Evolutionary conservation across 2,888 invertebrate species (phyloP), one percentile per base, ranked within the genome.

Genomic region (Drosophila fungiperda): DNA sequence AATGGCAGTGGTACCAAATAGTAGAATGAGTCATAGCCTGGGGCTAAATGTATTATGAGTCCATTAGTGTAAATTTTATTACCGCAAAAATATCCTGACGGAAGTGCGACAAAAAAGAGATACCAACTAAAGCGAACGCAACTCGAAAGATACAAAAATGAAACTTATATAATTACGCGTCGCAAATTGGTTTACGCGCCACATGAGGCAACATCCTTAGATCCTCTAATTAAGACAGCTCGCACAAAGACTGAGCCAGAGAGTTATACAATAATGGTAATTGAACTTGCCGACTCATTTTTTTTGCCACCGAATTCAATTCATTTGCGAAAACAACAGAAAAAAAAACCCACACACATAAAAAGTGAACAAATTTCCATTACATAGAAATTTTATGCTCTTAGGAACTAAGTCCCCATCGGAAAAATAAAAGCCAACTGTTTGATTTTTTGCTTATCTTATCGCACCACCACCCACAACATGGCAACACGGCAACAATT

Each of bases 11-110:
- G 12, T 15, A 8, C 20, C 11, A 20, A 40, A 57, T 15, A 42
- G 32, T 15, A 26, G 55, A 36, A 57, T 78, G 78, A 76, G 67
- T 80, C 78, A 76, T 73, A 60, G 63, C 33, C 29, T 38, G 26
- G 26, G 17, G 42, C 58, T 76, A 80, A 80, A 67, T 81, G 73
- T 73, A 68, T 87, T 86, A 80, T 73, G 81, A 50, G 58, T 80
- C 82, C 85, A 86, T 86, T 89, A 89, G 82, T 68, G 71, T 68
- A 78, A 89, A 86, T 84, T 83, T 77, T 69, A 89, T 86, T 86
- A 84, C 73, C 76, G 57, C 78, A 69, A 67, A 60, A 63, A 66
- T 70, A 54, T 54, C 36, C 66, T 80, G 76, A 63, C 45, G 65
- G 76, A 70, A 79, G 20, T 68, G 70, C 57, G 40, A 29, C 40